phyloP scores from a whole-genome alignment of 2,797 vertebrate species.

The Sebastes miniatus region DNA sequence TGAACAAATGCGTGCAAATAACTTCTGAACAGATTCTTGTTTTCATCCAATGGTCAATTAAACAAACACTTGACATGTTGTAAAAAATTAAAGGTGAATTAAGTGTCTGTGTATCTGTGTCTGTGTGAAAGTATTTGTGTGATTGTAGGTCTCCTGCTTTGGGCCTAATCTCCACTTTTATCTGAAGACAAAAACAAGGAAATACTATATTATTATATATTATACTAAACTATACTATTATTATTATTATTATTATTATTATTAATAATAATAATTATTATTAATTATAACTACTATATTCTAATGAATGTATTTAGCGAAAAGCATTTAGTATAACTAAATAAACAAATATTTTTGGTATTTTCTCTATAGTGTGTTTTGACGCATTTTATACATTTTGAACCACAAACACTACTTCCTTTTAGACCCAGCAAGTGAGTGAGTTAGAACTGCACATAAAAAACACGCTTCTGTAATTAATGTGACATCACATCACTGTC shows the following conservation, averaged over 20 bases:
- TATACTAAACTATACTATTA: too few species aligned
- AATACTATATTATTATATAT: not conserved
- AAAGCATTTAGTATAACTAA: not conserved
- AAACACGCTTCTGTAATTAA: not conserved
- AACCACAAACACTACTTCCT: not conserved
- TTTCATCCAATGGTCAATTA: not conserved
- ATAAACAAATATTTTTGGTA: not conserved
- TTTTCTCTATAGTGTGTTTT: not conserved
- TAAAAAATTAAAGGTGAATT: not conserved
- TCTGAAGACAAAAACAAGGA: not conserved
- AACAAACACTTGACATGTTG: not conserved
- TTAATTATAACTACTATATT: not conserved
- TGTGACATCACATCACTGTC: not conserved
- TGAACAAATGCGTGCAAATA: not conserved
- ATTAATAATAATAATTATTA: too few species aligned
- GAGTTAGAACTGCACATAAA: not conserved
- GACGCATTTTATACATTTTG: not conserved
- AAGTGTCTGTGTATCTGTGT: not conserved
- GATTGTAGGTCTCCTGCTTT: not conserved
- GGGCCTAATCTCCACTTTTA: not conserved
- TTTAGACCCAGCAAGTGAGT: not conserved
- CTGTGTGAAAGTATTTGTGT: not conserved
- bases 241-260: too few species aligned
- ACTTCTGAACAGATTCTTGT: not conserved
- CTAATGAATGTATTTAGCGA: not conserved